A percentile compares a stretch with the other conserved stretches of the same genome.
Evolutionary conservation across 2,797 vertebrate species (phyloP).

Genomic region (Alauda arvensis): DNA sequence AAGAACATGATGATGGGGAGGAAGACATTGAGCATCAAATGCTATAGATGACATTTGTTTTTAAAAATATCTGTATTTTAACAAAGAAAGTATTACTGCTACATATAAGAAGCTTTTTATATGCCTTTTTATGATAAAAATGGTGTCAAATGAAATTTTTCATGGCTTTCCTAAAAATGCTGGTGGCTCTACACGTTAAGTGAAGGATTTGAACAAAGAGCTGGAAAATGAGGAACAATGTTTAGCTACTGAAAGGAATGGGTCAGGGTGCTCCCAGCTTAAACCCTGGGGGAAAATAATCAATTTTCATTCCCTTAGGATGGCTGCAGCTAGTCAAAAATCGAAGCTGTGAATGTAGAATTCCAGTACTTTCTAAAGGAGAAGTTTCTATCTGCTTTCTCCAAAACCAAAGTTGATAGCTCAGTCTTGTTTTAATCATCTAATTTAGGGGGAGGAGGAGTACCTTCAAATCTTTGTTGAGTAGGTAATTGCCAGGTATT

Average conservation of each 20-base stretch:
- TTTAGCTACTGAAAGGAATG: neutral
- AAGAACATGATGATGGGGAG: neutral
- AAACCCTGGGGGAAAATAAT: neutral
- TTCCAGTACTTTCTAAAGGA: neutral
- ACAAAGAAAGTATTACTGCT: neutral
- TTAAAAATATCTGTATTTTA: neutral
- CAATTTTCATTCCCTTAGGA: neutral
- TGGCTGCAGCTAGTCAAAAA: neutral
- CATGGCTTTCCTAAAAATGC: neutral
- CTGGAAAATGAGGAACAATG: neutral
- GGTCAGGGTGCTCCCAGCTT: neutral
- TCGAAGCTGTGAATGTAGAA: neutral
- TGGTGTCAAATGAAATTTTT: neutral
- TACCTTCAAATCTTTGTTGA: neutral
- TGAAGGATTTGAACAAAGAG: neutral
- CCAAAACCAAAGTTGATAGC: neutral
- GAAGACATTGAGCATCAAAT: neutral
- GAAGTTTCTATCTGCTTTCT: neutral
- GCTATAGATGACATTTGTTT: neutral
- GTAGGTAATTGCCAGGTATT: neutral
- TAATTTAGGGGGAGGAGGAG: neutral
- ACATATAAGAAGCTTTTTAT: neutral
- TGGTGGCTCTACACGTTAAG: neutral
- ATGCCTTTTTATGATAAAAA: neutral
- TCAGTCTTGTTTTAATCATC: neutral